phyloP scores from a whole-genome alignment of 1,140 invertebrate species.

The Saccostrea glomerata region DNA sequence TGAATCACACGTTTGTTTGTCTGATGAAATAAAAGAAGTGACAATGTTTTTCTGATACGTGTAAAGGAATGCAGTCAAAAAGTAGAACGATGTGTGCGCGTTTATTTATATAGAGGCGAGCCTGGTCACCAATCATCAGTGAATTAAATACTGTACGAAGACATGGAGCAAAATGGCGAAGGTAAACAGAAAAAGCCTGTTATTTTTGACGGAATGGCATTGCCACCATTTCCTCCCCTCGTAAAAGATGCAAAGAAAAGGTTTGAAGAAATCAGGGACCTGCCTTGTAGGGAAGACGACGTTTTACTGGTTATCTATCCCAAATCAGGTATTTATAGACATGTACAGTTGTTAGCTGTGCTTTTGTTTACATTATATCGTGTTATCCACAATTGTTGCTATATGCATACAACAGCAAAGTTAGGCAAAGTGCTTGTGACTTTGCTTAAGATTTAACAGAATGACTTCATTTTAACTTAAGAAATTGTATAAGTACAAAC shows the following conservation, averaged over 20 bases:
- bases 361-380: no score
- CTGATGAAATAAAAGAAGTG: no score
- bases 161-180: neutral
- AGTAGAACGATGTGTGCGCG: neutral
- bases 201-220: slow-evolving; percentile 9
- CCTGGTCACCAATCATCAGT: neutral
- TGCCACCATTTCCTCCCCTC: neutral
- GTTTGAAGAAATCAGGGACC: slow-evolving; percentile 22
- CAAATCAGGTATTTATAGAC: neutral
- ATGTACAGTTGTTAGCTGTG: neutral
- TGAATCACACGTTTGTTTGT: no score
- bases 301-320: slow-evolving; percentile 1
- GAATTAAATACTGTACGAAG: neutral
- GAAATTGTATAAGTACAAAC: no score
- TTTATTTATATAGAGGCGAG: neutral
- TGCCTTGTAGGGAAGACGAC: neutral
- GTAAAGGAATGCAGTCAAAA: neutral
- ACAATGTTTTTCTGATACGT: no score
- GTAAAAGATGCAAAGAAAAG: neutral
- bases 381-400: no score
- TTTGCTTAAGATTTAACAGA: no score
- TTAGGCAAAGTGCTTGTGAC: no score
- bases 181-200: neutral
- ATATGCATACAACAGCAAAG: no score
- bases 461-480: no score